These are phyloP conservation scores for Microctenopoma steveboyesi DNA, from an alignment of 2,797 vertebrate species.

Conservation along the genomic window DNA sequence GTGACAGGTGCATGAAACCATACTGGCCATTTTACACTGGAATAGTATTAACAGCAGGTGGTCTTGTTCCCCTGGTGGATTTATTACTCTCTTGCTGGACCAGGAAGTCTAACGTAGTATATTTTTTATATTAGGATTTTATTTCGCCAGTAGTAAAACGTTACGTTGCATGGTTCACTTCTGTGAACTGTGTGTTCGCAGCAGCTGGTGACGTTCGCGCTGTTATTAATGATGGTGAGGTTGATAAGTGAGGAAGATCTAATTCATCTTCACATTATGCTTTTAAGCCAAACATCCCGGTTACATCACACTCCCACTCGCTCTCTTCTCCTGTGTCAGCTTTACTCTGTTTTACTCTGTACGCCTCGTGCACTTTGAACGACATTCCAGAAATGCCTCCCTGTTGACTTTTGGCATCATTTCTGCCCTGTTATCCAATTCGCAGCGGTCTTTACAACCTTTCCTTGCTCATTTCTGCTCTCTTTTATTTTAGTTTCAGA, in stretches of 20 bases:
- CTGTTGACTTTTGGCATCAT: conserved; percentile 53
- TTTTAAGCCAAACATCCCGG: conserved; percentile 7
- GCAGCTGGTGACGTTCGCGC: background rate
- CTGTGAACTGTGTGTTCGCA: background rate
- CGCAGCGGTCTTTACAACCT: conserved; percentile 38
- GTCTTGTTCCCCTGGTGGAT: conserved; percentile 14
- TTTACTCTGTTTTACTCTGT: conserved; percentile 22
- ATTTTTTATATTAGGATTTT: conserved; percentile 14
- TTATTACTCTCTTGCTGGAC: conserved; percentile 4
- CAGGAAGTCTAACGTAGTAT: background rate
- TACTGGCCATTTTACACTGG: conserved; percentile 28
- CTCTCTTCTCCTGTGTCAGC: conserved; percentile 18
- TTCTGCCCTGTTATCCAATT: conserved; percentile 44
- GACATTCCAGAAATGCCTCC: conserved; percentile 40
- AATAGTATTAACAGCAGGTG: conserved; percentile 35
- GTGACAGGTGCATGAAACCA: conserved; percentile 41
- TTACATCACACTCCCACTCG: conserved; percentile 9
- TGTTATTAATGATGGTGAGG: background rate
- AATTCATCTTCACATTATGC: conserved; percentile 10
- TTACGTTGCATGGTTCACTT: conserved; percentile 11
- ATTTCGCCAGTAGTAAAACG: conserved; percentile 9
- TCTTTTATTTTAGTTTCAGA: conserved; percentile 32
- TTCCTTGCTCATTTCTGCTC: conserved; percentile 24
- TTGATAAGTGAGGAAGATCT: background rate
- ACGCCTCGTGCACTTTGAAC: conserved; percentile 25